Evolutionary conservation across 2,888 invertebrate genomes (phyloP).

Genomic region (Meta bourneti): DNA sequence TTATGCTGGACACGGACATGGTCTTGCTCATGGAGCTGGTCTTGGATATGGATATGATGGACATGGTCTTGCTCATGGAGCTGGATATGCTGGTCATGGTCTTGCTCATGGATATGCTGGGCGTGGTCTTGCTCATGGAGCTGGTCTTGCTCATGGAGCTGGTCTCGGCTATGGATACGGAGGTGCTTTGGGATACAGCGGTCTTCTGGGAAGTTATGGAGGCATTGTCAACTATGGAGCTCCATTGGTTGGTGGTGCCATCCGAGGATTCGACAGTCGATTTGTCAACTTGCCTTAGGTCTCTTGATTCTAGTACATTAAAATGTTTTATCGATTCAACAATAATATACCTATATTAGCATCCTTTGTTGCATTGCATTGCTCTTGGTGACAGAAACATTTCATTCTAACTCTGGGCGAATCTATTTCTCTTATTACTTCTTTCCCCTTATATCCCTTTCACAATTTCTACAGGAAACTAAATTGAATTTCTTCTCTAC

Average conservation of each 20-base stretch:
- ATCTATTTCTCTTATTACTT: no score
- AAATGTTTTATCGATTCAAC: no score
- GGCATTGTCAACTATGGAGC: conserved; percentile 52
- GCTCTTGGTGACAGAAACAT: no score
- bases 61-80: background rate
- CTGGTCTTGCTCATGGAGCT: background rate
- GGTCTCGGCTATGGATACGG: background rate
- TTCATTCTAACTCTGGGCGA: no score
- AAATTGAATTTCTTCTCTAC: no score
- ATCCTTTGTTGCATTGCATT: no score
- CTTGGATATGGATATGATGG: background rate
- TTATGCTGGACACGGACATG: background rate
- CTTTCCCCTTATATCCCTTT: no score
- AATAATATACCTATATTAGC: no score
- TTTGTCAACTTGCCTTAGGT: conserved; percentile 20
- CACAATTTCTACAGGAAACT: no score
- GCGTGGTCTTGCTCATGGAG: background rate
- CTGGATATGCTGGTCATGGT: background rate
- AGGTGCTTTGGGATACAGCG: conserved; percentile 26
- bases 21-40: background rate
- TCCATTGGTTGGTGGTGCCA: conserved; percentile 49
- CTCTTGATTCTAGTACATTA: background rate
- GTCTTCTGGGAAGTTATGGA: conserved; percentile 26
- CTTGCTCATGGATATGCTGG: background rate
- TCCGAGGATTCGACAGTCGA: conserved; percentile 48